Evolutionary conservation across 2,888 invertebrate genomes (phyloP), one percentile per base, ranked within the genome.

Genomic region (Mechanitis messenoides): DNA sequence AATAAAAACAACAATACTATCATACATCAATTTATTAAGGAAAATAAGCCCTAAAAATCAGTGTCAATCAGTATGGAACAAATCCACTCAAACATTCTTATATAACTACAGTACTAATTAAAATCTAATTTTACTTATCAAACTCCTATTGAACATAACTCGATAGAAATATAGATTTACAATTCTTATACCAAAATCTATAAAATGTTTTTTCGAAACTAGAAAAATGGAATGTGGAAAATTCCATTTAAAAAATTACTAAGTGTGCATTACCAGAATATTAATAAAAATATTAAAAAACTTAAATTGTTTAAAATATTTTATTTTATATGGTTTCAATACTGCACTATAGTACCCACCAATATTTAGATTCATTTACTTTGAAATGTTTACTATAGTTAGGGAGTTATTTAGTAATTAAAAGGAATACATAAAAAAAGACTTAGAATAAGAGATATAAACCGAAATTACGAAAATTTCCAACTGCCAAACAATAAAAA

Each of bases 21-120:
- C 46, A 64, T 67, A 67, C 58, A 69, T 68, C 63, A 66, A 67
- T 72, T 69, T 69, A 71, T 68, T 71, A 58, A 65, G 61, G 67
- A 61, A 69, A 69, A 61, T 65, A 67, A 64, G 57, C 50, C 60
- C 65, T 67, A 64, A 60, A 57, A 38, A 60, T 68, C 59, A 67
- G 62, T 63, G 60, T 63, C 60, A 61, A 63, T 61, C 33, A 53
- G 64, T 68, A 70, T 64, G 66, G 68, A 68, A 64, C 56, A 56
- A 56, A 53, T 62, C 67, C 68, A 68, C 67, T 65, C 60, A 53
- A 45, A 61, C 62, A 64, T 62, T 64, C 67, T 68, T 68, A 68
- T 20, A 20, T 47, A 55, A 53, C 64, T 67, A 67, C 46, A 11
- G 33, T 53, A 47, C 55, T 68, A 68, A 55, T 55, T 63, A 62